phyloP scores from a whole-genome alignment of 2,797 vertebrate genomes.

The Dromococcyx pavoninus region DNA sequence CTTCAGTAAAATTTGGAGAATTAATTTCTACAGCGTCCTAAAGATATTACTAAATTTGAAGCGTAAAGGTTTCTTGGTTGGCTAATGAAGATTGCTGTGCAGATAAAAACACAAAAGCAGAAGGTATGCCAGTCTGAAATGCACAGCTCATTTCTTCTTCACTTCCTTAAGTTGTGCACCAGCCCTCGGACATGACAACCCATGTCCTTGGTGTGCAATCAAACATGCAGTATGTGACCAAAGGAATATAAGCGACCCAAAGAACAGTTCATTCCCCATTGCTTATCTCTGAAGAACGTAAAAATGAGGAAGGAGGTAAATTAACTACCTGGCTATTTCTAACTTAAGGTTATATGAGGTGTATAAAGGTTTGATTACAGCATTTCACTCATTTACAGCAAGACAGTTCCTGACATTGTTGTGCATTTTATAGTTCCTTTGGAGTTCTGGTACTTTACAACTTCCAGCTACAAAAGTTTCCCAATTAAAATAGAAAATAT shows the following conservation, averaged over 20 bases:
- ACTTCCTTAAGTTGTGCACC: neutral
- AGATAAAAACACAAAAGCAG: neutral
- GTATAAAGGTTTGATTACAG: neutral
- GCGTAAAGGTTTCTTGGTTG: neutral
- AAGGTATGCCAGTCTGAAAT: neutral
- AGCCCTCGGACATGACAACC: neutral
- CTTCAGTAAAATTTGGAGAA: neutral
- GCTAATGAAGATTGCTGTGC: neutral
- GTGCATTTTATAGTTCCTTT: neutral
- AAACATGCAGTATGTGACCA: neutral
- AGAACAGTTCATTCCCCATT: neutral
- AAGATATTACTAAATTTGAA: neutral
- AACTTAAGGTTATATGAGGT: neutral
- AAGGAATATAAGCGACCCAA: neutral
- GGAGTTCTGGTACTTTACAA: neutral
- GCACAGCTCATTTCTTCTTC: neutral
- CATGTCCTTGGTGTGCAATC: accelerated
- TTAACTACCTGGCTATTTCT: neutral
- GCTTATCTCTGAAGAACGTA: neutral
- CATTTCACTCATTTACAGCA: neutral
- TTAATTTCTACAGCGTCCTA: neutral
- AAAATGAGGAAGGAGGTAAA: neutral
- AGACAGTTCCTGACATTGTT: neutral
- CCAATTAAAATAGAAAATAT: slow-evolving; percentile 45
- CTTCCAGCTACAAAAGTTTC: neutral